Evolutionary conservation across 2,113 vertebrate species (phyloP).

Genomic region (Blennius ocellaris): DNA sequence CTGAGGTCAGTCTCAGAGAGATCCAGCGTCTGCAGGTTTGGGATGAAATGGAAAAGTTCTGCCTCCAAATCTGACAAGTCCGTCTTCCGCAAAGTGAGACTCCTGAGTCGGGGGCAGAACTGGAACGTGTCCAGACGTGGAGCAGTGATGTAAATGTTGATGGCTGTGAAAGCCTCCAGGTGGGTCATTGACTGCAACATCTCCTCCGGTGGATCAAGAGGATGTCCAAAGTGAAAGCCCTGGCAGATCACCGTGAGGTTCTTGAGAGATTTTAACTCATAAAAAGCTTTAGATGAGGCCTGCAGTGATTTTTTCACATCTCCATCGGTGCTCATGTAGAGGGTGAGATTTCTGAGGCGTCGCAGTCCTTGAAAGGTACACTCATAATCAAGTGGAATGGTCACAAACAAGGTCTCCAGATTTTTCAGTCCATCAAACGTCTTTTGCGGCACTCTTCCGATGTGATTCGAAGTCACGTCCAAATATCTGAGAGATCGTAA

Average conservation of each 20-base stretch:
- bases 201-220: conserved; percentile 49
- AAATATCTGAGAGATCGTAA: conserved; percentile 50
- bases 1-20: conserved; percentile 39
- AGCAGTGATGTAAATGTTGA: background rate
- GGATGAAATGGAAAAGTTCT: conserved; percentile 57
- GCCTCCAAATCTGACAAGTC: conserved; percentile 38
- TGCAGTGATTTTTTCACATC: no score
- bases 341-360: conserved; percentile 42
- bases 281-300: no score
- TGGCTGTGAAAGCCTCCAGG: background rate
- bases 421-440: conserved; percentile 59
- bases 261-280: background rate
- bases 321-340: no score
- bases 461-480: conserved; percentile 53
- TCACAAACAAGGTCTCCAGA: conserved; percentile 23
- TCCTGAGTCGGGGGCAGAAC: conserved; percentile 1
- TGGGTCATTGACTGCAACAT: rapidly evolving
- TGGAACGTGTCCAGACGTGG: conserved; percentile 15
- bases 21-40: conserved; percentile 45
- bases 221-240: conserved; percentile 29
- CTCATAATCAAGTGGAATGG: conserved; percentile 1
- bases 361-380: conserved; percentile 55
- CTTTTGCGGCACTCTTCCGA: conserved; percentile 11
- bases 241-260: background rate
- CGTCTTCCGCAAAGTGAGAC: conserved; percentile 56